Conservation (phyloP, 2,888 invertebrate species). For the Amiota mariae region DNA sequence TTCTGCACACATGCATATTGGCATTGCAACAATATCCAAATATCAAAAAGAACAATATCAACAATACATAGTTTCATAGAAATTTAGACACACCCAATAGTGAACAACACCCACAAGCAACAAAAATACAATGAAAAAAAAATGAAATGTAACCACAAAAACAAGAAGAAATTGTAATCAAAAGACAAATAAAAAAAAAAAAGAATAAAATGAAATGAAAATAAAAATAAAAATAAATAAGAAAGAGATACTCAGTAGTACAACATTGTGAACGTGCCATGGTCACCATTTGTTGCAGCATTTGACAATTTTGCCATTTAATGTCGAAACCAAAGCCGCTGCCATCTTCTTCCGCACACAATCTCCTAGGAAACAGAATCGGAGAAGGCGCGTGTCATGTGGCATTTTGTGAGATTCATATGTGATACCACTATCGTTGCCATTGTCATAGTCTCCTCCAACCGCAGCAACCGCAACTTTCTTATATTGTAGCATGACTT, state of each 20-base stretch:
- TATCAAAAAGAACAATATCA: too few species aligned
- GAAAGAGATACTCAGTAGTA: neutral
- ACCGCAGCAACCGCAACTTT: too few species aligned
- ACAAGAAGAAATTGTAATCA: neutral
- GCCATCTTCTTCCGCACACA: neutral
- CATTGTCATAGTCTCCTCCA: too few species aligned
- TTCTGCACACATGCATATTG: too few species aligned
- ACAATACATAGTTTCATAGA: too few species aligned
- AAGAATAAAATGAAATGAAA: slow-evolving; percentile 26
- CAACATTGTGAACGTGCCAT: slow-evolving; percentile 44
- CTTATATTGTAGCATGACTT: too few species aligned
- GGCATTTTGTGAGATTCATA: neutral
- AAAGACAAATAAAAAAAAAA: slow-evolving; percentile 15
- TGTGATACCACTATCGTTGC: too few species aligned
- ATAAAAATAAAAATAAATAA: slow-evolving; percentile 18
- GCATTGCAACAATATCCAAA: too few species aligned
- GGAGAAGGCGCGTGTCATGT: neutral
- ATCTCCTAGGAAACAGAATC: neutral
- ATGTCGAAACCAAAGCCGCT: slow-evolving; percentile 34
- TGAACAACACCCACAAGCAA: neutral
- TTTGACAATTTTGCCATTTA: slow-evolving; percentile 54
- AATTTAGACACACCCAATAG: neutral
- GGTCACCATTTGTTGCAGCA: slow-evolving; percentile 54
- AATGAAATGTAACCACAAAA: neutral
- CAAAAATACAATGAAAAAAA: neutral